Base-by-base conservation (phyloP, 2,888 invertebrate genomes). In the Diachrysia chrysitis region DNA sequence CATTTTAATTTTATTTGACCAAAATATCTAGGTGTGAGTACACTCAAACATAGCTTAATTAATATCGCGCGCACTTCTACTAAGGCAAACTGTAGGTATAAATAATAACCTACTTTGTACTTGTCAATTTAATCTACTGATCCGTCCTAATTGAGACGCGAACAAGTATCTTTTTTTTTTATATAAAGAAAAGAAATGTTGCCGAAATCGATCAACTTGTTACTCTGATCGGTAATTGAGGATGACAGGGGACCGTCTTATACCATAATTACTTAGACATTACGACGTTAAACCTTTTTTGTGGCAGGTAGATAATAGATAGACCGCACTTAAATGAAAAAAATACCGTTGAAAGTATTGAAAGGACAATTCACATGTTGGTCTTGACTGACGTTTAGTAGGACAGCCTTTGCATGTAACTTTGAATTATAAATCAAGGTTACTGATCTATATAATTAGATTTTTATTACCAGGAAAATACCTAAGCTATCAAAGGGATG, bases 111-210 rank as follows among this genome's bases (percentile, higher is more conserved):
- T n/a, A 2, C n/a, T n/a, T 42, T n/a, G n/a, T 42, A n/a, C n/a
- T 42, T 42, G 42, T n/a, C 42, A 42, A n/a, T n/a, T 42, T 42
- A 42, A 42, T 42, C 42, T 42, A 42, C 42, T 42, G 42, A 42
- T 42, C 42, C 1, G 42, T n/a, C n/a, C 42, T n/a, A 42, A n/a
- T 42, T 42, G 14, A n/a, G 42, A n/a, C n/a, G 2, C n/a, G 2
- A 14, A 42, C 6, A 37, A 42, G n/a, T 6, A 42, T 16, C n/a
- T 14, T 42, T 16, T 16, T 42, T 14, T 42, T 37, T 37, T 37
- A 2, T 6, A 16, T n/a, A 6, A 6, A 42, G 42, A 42, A 42
- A 42, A 16, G n/a, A 42, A 42, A 42, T 37, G 37, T 14, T n/a
- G 42, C 42, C 5, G n/a, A 14, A 37, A 42, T 42, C 7, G 42